These are phyloP conservation scores for Watsonalla binaria DNA, from an alignment of 2,888 invertebrate genomes.

Conservation along the genomic window DNA sequence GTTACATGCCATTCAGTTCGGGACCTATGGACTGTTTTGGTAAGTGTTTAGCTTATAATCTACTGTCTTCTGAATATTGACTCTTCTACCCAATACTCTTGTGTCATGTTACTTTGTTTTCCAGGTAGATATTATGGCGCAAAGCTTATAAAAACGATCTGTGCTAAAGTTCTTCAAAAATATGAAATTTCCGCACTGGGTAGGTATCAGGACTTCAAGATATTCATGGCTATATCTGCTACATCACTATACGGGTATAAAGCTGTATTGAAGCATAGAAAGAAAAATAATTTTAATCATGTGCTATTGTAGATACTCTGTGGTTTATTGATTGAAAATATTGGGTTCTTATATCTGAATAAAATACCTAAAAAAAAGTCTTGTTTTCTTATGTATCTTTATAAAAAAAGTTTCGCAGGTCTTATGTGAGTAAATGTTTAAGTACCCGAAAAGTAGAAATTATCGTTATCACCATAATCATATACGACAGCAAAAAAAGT, in stretches of 20 bases:
- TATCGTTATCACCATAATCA: too few species aligned
- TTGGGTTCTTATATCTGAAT: too few species aligned
- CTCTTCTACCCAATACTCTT: neutral
- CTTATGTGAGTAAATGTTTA: too few species aligned
- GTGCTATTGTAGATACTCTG: neutral
- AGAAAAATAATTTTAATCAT: neutral
- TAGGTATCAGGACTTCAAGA: slow-evolving; percentile 42
- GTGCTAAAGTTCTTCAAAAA: slow-evolving; percentile 40
- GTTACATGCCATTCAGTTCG: slow-evolving; percentile 60
- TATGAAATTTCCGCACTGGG: slow-evolving; percentile 40
- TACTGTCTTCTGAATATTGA: neutral
- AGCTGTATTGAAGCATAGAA: slow-evolving; percentile 38
- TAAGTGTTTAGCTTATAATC: slow-evolving; percentile 16
- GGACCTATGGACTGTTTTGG: slow-evolving; percentile 70
- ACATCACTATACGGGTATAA: slow-evolving; percentile 43
- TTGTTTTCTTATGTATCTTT: too few species aligned
- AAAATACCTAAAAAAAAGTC: too few species aligned
- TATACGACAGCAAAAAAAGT: too few species aligned
- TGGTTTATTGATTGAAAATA: too few species aligned
- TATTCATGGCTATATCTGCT: slow-evolving; percentile 49
- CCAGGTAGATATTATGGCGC: slow-evolving; percentile 55
- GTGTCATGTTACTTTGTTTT: slow-evolving; percentile 13
- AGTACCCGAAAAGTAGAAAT: too few species aligned
- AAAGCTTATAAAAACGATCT: slow-evolving; percentile 53
- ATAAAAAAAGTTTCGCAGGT: too few species aligned